Percentiles rank a stretch among this genome's conserved stretches.
These are phyloP conservation scores for Bombus vancouverensis DNA, from an alignment of 1,140 invertebrate genomes.

Conservation along the genomic window DNA sequence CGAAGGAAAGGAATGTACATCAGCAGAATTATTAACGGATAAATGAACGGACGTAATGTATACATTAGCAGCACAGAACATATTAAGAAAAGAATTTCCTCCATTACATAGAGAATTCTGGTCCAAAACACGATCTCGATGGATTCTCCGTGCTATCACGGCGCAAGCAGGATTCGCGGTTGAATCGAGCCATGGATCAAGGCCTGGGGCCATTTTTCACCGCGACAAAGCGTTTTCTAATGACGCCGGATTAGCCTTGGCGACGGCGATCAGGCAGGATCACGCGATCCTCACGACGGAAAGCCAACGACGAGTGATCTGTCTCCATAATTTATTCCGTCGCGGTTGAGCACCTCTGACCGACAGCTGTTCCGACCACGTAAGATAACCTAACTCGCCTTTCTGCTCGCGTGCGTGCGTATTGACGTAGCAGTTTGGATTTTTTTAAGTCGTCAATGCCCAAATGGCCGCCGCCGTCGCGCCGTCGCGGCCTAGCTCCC, in stretches of 20 bases:
- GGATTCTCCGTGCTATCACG: neutral
- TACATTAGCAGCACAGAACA: no score
- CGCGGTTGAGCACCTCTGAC: constrained; percentile 75
- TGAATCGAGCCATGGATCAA: constrained; percentile 23
- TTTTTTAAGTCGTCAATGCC: constrained; percentile 70
- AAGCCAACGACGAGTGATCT: constrained; percentile 33
- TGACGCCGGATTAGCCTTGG: constrained; percentile 39
- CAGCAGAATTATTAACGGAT: no score
- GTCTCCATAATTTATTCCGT: constrained; percentile 44
- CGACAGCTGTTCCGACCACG: constrained; percentile 75
- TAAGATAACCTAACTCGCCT: constrained; percentile 74
- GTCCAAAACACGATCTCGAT: neutral
- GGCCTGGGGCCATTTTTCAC: constrained; percentile 37
- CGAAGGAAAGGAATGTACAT: no score
- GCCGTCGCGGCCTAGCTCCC: constrained; percentile 54
- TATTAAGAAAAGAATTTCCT: neutral
- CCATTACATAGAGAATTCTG: neutral
- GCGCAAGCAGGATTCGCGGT: neutral
- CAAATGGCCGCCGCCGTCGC: constrained; percentile 61
- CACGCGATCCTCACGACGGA: constrained; percentile 45
- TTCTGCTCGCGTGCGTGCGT: constrained; percentile 69
- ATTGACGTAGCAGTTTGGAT: constrained; percentile 66
- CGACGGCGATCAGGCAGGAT: constrained; percentile 40
- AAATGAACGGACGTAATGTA: no score
- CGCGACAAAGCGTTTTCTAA: constrained; percentile 49